phyloP scores from a whole-genome alignment of 1,140 invertebrate species.

The Hylaeus anthracinus region DNA sequence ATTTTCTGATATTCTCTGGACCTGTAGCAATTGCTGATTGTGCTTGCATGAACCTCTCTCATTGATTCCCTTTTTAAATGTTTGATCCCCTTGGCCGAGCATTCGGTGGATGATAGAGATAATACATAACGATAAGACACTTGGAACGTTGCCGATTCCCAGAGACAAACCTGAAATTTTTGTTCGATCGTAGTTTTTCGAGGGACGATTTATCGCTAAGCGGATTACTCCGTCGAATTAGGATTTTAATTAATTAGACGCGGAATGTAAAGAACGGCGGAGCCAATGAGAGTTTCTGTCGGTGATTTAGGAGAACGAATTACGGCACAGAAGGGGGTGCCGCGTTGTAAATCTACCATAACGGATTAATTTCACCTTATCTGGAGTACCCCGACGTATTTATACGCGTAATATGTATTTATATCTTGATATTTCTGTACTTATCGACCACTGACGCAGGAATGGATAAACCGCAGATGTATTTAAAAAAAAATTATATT shows the following conservation, averaged over 20 bases:
- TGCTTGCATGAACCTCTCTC: conserved; percentile 3
- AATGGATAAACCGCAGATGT: too few relatives aligned
- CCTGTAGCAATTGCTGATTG: conserved; percentile 32
- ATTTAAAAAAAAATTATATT: too few relatives aligned
- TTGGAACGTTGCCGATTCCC: too few relatives aligned
- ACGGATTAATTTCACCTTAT: conserved; percentile 76
- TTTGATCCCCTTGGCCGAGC: neutral
- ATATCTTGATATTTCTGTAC: conserved; percentile 18
- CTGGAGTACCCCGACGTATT: conserved; percentile 69
- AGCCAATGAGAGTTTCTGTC: conserved; percentile 55
- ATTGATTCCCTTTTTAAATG: conserved; percentile 21
- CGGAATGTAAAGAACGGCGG: conserved; percentile 51
- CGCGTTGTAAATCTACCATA: conserved; percentile 74
- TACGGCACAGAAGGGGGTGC: conserved; percentile 50
- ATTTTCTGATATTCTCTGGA: conserved; percentile 48
- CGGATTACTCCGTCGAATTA: conserved; percentile 49
- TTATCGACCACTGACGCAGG: neutral
- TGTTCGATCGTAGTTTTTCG: neutral
- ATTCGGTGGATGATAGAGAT: neutral
- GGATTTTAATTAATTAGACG: conserved; percentile 72
- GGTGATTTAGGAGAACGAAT: conserved; percentile 73
- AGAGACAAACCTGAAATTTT: too few relatives aligned
- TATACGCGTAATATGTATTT: conserved; percentile 60
- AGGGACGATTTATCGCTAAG: too few relatives aligned
- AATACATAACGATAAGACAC: too few relatives aligned